Evolutionary conservation across 2,113 vertebrate genomes (phyloP).

Genomic region (Erythrocercus mccallii): DNA sequence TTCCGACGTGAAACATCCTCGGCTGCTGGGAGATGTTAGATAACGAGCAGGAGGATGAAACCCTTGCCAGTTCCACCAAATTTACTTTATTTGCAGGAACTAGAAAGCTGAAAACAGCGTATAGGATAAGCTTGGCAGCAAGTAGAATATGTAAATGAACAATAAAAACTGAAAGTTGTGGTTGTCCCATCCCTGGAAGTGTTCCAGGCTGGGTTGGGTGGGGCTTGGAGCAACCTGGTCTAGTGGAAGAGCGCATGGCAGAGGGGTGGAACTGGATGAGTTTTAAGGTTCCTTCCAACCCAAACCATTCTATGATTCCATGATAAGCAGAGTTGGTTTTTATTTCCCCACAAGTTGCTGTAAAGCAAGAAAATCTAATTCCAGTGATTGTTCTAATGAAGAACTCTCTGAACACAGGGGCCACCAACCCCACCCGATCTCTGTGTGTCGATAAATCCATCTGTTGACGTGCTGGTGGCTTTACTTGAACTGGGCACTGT

Average conservation of each 20-base stretch:
- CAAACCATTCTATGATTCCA: neutral
- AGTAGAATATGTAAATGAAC: neutral
- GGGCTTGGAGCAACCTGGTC: neutral
- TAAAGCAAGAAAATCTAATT: neutral
- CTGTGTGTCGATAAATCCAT: rapidly evolving
- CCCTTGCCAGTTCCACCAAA: neutral
- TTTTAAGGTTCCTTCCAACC: neutral
- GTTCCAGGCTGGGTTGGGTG: neutral
- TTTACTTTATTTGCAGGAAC: neutral
- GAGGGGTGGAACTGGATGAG: neutral
- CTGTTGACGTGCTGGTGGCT: neutral
- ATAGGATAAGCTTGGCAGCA: neutral
- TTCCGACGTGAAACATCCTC: neutral
- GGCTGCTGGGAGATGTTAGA: rapidly evolving
- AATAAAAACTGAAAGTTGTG: neutral
- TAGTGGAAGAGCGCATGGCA: neutral
- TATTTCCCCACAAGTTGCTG: neutral
- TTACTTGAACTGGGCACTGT: neutral
- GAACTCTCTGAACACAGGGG: neutral
- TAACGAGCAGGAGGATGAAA: neutral
- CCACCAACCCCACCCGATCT: rapidly evolving
- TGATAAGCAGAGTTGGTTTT: neutral
- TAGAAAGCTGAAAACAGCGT: neutral
- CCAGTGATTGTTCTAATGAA: neutral
- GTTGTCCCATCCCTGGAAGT: neutral